phyloP scores from a whole-genome alignment of 2,888 invertebrate genomes.

The Lamproptera curius region DNA sequence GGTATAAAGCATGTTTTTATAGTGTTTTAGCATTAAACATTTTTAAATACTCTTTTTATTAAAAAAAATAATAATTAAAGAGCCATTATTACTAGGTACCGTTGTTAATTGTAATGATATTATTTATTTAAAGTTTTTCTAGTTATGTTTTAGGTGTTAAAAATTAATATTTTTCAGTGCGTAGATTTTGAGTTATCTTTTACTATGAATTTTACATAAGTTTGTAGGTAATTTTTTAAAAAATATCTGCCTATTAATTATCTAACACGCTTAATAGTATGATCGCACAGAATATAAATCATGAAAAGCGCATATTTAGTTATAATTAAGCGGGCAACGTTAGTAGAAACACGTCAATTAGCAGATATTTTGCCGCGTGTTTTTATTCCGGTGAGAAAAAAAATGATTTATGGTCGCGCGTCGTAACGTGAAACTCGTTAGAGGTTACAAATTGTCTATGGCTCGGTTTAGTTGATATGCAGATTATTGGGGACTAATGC shows the following conservation, averaged over 20 bases:
- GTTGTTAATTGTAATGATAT: no score
- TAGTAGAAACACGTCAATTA: slow-evolving; percentile 74
- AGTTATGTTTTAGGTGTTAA: no score
- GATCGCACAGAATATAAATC: slow-evolving; percentile 25
- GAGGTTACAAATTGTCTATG: slow-evolving; percentile 69
- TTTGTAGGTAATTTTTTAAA: slow-evolving; percentile 19
- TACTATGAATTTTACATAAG: no score
- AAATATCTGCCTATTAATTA: slow-evolving; percentile 11
- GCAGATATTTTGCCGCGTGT: slow-evolving; percentile 64
- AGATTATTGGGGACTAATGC: slow-evolving; percentile 17
- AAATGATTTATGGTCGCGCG: slow-evolving; percentile 64
- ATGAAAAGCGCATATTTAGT: slow-evolving; percentile 25
- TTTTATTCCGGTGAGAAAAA: slow-evolving; percentile 52
- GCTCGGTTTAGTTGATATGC: slow-evolving; percentile 38
- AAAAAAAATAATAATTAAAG: no score
- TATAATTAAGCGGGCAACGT: slow-evolving; percentile 36
- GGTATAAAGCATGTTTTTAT: neutral
- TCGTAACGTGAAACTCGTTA: slow-evolving; percentile 64
- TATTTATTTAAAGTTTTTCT: no score
- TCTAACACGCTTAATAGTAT: slow-evolving; percentile 1
- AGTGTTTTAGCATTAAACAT: no score
- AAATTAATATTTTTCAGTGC: no score
- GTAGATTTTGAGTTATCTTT: no score
- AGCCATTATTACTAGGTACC: no score
- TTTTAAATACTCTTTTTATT: no score